These are phyloP conservation scores for Phalera bucephala DNA, from an alignment of 2,888 invertebrate species.

Conservation along the genomic window DNA sequence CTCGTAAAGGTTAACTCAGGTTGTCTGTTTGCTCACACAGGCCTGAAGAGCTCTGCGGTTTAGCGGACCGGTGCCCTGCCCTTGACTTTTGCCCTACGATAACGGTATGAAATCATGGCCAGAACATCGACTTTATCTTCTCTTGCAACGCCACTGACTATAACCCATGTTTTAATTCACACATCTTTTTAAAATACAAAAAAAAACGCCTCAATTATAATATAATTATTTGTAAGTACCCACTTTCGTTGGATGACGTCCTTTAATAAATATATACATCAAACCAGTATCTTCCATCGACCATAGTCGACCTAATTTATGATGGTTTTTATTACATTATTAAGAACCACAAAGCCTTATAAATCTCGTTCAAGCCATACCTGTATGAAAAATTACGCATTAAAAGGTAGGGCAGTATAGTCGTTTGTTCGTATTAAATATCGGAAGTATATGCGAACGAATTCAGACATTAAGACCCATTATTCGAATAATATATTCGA, in stretches of 20 bases:
- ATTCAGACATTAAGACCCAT: constrained; percentile 17
- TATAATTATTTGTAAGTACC: no score
- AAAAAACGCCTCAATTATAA: no score
- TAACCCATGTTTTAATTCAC: no score
- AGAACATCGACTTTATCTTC: constrained; percentile 26
- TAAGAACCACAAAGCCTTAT: constrained; percentile 51
- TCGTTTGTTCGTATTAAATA: constrained; percentile 1
- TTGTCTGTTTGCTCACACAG: constrained; percentile 13
- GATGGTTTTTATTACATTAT: constrained; percentile 24
- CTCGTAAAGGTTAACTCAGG: constrained; percentile 19
- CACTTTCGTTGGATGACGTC: no score
- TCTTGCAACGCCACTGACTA: constrained; percentile 7
- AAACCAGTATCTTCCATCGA: not conserved
- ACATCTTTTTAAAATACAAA: no score
- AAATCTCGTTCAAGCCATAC: constrained; percentile 32
- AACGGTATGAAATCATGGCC: constrained; percentile 37
- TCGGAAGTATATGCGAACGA: constrained; percentile 11
- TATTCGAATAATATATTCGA: no score
- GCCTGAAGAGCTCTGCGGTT: constrained; percentile 16
- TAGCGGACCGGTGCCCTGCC: constrained; percentile 31
- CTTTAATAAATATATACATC: not conserved
- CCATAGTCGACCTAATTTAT: constrained; percentile 28
- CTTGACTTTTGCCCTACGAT: constrained; percentile 52
- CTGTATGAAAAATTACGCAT: constrained; percentile 24
- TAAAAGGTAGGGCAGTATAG: constrained; percentile 20